Conservation (phyloP, 2,888 invertebrate genomes). For the Chymomyza procnemis region DNA sequence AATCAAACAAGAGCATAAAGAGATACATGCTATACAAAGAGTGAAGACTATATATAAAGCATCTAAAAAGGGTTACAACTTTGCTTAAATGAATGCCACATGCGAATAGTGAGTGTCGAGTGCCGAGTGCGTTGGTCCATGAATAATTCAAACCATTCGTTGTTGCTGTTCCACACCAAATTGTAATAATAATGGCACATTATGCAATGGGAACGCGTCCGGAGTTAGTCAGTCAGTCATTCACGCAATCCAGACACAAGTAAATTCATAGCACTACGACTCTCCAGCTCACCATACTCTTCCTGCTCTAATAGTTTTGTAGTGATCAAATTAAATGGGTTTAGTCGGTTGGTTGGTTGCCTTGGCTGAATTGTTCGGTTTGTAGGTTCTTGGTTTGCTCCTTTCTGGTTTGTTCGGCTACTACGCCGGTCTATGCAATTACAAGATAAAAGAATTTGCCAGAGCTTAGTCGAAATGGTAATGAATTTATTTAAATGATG, state of each 20-base stretch:
- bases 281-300: not conserved
- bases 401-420: slow-evolving; percentile 17
- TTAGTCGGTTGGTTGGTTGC: slow-evolving; percentile 28
- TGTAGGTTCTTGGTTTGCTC: not conserved
- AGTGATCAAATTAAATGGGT: slow-evolving; percentile 66
- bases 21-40: not conserved
- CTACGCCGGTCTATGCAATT: not conserved
- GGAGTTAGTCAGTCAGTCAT: not conserved
- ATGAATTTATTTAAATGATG: slow-evolving; percentile 68
- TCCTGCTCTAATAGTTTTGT: slow-evolving; percentile 62
- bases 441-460: slow-evolving; percentile 15
- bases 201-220: slow-evolving; percentile 28
- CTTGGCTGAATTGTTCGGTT: not conserved
- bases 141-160: slow-evolving; percentile 56
- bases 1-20: slow-evolving; percentile 36
- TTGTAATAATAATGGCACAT: slow-evolving; percentile 51
- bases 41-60: not conserved
- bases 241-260: slow-evolving; percentile 7
- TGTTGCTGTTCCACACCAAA: slow-evolving; percentile 34
- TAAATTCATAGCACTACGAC: not conserved
- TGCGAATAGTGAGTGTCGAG: slow-evolving; percentile 23
- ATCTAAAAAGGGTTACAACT: not conserved
- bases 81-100: slow-evolving; percentile 3
- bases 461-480: slow-evolving; percentile 54
- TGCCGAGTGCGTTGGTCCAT: slow-evolving; percentile 55